Evolutionary conservation across 2,888 invertebrate genomes (phyloP).

Genomic region (Epicampocera succincta): DNA sequence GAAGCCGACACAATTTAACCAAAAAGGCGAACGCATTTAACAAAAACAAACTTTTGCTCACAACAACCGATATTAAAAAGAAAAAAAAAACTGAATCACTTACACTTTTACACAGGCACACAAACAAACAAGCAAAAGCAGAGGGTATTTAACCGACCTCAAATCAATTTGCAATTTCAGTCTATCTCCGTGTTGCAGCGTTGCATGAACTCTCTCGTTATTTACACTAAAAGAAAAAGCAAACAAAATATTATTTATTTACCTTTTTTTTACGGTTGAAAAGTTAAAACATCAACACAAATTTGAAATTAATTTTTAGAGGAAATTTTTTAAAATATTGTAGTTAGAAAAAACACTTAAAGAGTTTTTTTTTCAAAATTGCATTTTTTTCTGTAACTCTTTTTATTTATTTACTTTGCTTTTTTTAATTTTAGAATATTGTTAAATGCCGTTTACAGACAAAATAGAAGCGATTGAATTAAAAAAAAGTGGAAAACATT

Average conservation of each 20-base stretch:
- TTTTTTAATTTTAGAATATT: conserved; percentile 36
- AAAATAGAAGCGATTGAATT: conserved; percentile 37
- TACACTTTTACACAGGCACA: conserved; percentile 57
- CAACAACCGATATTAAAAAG: conserved; percentile 14
- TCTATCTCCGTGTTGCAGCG: conserved; percentile 82
- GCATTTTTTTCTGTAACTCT: neutral
- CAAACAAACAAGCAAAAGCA: conserved; percentile 73
- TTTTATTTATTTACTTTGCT: neutral
- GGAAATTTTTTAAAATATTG: no score
- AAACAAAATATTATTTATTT: conserved; percentile 32
- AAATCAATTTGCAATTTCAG: conserved; percentile 82
- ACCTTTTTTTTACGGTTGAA: conserved; percentile 50
- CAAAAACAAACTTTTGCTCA: conserved; percentile 24
- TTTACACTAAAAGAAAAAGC: conserved; percentile 41
- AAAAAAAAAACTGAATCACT: conserved; percentile 45
- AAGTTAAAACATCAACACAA: conserved; percentile 50
- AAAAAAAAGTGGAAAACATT: conserved; percentile 62
- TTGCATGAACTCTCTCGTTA: conserved; percentile 77
- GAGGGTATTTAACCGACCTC: conserved; percentile 82
- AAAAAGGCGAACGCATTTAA: conserved; percentile 63
- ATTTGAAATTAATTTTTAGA: conserved; percentile 57
- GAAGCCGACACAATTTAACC: conserved; percentile 62
- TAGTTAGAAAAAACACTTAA: conserved; percentile 69
- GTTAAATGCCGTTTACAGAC: conserved; percentile 40
- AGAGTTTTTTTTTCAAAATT: conserved; percentile 23